phyloP scores from a whole-genome alignment of 1,140 invertebrate species.

The Drosophila seguyi region DNA sequence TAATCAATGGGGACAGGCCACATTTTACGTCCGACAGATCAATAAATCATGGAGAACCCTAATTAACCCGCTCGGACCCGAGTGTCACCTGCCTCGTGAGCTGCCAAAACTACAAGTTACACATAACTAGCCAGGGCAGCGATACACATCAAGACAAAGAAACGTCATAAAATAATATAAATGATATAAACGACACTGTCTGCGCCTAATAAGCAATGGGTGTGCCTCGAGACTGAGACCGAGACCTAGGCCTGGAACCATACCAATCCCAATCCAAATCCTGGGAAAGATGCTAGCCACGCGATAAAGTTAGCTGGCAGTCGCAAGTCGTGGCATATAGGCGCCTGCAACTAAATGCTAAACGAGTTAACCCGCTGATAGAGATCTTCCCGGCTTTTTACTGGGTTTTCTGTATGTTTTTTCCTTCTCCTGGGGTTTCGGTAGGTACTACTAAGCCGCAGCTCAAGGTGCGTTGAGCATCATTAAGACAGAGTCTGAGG shows the following conservation, averaged over 20 bases:
- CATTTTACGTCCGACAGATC: conserved; percentile 56
- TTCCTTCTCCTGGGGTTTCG: conserved; percentile 20
- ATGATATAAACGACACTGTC: conserved; percentile 84
- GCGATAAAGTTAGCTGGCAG: conserved; percentile 62
- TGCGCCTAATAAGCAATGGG: conserved; percentile 75
- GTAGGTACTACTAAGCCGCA: conserved; percentile 69
- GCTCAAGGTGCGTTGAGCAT: conserved; percentile 77
- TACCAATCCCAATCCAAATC: conserved; percentile 50
- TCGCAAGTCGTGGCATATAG: conserved; percentile 35
- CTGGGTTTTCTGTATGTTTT: conserved; percentile 13
- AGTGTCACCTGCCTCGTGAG: conserved; percentile 69
- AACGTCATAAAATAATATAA: conserved; percentile 82
- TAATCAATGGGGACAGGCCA: conserved; percentile 60
- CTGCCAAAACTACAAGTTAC: conserved; percentile 64
- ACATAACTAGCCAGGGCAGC: conserved; percentile 44
- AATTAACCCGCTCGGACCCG: conserved; percentile 67
- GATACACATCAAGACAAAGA: conserved; percentile 20
- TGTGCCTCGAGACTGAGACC: conserved; percentile 11
- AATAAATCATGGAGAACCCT: conserved; percentile 79
- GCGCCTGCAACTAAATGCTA: conserved; percentile 84
- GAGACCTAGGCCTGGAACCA: not conserved
- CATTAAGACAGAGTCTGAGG: conserved; percentile 61
- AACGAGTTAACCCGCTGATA: conserved; percentile 84
- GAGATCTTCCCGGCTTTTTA: conserved; percentile 66
- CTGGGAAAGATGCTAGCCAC: conserved; percentile 78